Evolutionary conservation across 1,140 invertebrate genomes (phyloP).

Genomic region (Subanguina moxae): DNA sequence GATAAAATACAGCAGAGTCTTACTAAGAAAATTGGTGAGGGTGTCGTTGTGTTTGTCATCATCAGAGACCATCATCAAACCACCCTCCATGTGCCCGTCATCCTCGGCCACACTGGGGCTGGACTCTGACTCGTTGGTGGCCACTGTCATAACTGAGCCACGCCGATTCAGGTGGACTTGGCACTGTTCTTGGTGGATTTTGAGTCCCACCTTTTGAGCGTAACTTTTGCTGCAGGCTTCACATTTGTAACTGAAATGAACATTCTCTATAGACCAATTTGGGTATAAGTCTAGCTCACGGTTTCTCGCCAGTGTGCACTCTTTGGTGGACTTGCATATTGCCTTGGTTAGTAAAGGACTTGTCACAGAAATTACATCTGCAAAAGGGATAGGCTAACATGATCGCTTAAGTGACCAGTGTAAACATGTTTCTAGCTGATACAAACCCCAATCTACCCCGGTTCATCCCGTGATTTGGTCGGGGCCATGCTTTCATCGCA

Average conservation of each 20-base stretch:
- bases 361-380: conserved; percentile 63
- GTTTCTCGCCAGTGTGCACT: conserved; percentile 78
- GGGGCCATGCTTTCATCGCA: too few relatives aligned
- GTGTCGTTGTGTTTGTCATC: conserved; percentile 16
- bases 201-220: conserved; percentile 57
- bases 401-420: too few relatives aligned
- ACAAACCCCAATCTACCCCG: too few relatives aligned
- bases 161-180: conserved; percentile 34
- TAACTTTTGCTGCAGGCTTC: conserved; percentile 51
- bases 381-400: conserved; percentile 2
- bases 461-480: too few relatives aligned
- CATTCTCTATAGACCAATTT: conserved; percentile 45
- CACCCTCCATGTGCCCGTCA: conserved; percentile 9
- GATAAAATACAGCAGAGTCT: conserved; percentile 12
- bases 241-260: conserved; percentile 44
- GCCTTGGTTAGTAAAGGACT: conserved; percentile 65
- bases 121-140: conserved; percentile 28
- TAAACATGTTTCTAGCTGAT: too few relatives aligned
- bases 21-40: conserved; percentile 2
- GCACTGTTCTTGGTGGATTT: conserved; percentile 58
- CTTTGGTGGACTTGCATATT: conserved; percentile 69
- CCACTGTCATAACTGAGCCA: conserved; percentile 35
- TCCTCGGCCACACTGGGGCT: conserved; percentile 21
- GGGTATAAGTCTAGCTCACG: conserved; percentile 71
- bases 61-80: conserved; percentile 9